Evolutionary conservation across 2,888 invertebrate species (phyloP).

Genomic region (Perizoma affinitatum): DNA sequence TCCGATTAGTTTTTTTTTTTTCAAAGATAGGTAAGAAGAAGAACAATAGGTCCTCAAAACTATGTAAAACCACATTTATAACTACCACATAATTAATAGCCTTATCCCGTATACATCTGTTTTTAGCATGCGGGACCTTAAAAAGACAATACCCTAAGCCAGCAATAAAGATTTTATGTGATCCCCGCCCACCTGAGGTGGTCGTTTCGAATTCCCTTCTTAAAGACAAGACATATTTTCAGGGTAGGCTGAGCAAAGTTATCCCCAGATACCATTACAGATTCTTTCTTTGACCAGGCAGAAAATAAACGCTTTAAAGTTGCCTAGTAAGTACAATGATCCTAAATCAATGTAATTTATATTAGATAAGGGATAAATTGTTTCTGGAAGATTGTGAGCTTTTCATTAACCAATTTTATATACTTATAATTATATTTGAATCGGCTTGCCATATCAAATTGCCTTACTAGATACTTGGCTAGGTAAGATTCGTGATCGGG

Average conservation of each 20-base stretch:
- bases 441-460: too few relatives aligned
- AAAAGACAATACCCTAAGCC: constrained; percentile 31
- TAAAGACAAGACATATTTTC: constrained; percentile 31
- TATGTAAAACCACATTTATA: neutral
- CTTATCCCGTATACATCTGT: constrained; percentile 7
- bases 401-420: too few relatives aligned
- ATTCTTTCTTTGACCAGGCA: constrained; percentile 17
- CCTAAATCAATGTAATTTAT: constrained; percentile 12
- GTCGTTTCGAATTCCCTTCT: constrained; percentile 32
- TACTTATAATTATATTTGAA: too few relatives aligned
- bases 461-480: too few relatives aligned
- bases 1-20: too few relatives aligned
- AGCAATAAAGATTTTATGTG: constrained; percentile 49
- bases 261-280: constrained; percentile 8
- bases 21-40: too few relatives aligned
- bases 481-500: too few relatives aligned
- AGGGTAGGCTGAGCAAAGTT: constrained; percentile 3
- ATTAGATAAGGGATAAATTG: constrained; percentile 14
- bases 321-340: neutral
- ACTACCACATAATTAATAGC: constrained; percentile 4
- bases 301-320: neutral
- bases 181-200: constrained; percentile 40
- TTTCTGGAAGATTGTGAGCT: neutral
- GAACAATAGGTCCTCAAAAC: too few relatives aligned
- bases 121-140: constrained; percentile 32